These are phyloP conservation scores for Carpatolechia fugitivella DNA, from an alignment of 2,888 invertebrate genomes.

Conservation along the genomic window DNA sequence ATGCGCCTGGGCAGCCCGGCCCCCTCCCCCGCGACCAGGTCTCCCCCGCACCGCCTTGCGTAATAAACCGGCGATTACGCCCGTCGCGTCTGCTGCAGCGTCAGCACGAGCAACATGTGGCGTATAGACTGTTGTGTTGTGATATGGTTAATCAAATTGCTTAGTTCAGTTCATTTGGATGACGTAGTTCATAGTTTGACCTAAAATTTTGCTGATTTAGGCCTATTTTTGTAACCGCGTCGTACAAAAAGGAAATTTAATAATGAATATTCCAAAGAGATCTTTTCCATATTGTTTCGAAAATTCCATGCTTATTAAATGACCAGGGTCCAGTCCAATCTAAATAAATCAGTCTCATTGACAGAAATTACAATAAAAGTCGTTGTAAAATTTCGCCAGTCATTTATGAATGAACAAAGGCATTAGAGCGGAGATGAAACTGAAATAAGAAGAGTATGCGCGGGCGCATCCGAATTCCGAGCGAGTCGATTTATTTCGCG, in stretches of 20 bases:
- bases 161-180: too few relatives aligned
- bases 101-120: neutral
- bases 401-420: slow-evolving; percentile 8
- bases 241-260: too few relatives aligned
- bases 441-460: slow-evolving; percentile 18
- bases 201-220: too few relatives aligned
- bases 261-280: too few relatives aligned
- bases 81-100: neutral
- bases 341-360: neutral
- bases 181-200: too few relatives aligned
- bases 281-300: too few relatives aligned
- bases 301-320: too few relatives aligned
- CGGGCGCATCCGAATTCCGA: slow-evolving; percentile 29
- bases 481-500: slow-evolving; percentile 48
- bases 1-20: slow-evolving; percentile 13
- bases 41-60: too few relatives aligned
- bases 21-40: slow-evolving; percentile 10
- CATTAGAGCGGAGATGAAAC: neutral
- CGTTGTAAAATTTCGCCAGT: neutral
- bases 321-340: too few relatives aligned
- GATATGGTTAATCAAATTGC: too few relatives aligned
- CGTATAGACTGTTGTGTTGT: neutral
- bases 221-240: too few relatives aligned
- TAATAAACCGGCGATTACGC: slow-evolving; percentile 22
- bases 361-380: neutral